Evolutionary conservation across 2,113 vertebrate species (phyloP).

Genomic region (Nothobranchius kuhntae): DNA sequence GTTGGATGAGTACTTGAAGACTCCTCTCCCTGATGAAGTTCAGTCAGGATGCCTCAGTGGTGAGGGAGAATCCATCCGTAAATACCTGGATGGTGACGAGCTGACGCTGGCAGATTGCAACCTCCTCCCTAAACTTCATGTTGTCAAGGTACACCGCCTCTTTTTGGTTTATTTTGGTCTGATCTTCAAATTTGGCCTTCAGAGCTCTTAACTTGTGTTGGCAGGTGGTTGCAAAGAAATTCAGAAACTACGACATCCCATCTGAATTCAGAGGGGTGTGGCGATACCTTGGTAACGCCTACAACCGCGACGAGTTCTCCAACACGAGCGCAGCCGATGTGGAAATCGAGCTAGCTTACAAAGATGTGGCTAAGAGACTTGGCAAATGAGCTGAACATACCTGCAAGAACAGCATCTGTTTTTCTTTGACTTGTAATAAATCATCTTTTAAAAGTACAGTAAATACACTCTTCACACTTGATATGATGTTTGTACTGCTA

Average conservation of each 20-base stretch:
- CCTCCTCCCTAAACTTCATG: conserved; percentile 95
- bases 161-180: not conserved
- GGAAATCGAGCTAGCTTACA: conserved; percentile 92
- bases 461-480: not conserved
- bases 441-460: not conserved
- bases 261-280: conserved; percentile 88
- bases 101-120: conserved; percentile 96
- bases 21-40: conserved; percentile 82
- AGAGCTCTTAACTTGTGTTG: not conserved
- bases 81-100: conserved; percentile 92
- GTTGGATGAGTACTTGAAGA: conserved; percentile 88
- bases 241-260: conserved; percentile 92
- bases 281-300: conserved; percentile 91
- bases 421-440: not conserved
- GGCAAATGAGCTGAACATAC: conserved; percentile 73
- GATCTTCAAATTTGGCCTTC: not conserved
- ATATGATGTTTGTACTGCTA: not conserved
- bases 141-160: conserved; percentile 86
- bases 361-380: conserved; percentile 90
- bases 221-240: conserved; percentile 94
- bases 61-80: conserved; percentile 80
- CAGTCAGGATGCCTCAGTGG: conserved; percentile 8
- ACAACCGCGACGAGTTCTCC: conserved; percentile 90
- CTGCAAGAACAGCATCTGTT: not conserved
- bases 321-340: conserved; percentile 91